Conservation (phyloP, 1,140 invertebrate species). For the Vollenhovia emeryi region DNA sequence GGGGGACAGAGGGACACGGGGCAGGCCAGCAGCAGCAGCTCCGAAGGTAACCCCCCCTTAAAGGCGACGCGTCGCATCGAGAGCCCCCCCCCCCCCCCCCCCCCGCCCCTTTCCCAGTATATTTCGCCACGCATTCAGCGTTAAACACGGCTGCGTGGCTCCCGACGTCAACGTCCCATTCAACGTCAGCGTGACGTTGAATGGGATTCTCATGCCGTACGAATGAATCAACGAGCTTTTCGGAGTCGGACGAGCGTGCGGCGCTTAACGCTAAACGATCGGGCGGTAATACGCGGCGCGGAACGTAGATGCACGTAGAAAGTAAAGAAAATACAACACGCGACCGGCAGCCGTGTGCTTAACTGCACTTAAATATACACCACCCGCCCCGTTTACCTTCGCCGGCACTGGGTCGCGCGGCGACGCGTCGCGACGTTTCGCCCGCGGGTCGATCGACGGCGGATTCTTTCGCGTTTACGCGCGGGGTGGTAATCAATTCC, state of each 20-base stretch:
- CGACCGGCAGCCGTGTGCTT: no score
- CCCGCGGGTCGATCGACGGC: constrained; percentile 56
- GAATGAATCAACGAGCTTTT: constrained; percentile 23
- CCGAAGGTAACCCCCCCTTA: no score
- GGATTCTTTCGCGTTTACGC: constrained; percentile 66
- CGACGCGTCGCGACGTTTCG: no score
- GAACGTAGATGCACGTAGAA: not conserved
- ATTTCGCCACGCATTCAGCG: not conserved
- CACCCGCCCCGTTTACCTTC: constrained; percentile 52
- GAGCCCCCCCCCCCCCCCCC: no score
- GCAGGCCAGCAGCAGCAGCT: no score
- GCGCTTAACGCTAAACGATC: constrained; percentile 7
- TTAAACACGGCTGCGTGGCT: not conserved
- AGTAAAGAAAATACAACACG: constrained; percentile 25
- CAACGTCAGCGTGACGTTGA: constrained; percentile 13
- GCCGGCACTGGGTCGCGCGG: constrained; percentile 62
- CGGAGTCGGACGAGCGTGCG: not conserved
- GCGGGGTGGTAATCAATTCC: constrained; percentile 65
- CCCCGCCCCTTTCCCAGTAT: no score
- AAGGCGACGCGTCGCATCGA: not conserved
- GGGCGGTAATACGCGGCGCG: not conserved
- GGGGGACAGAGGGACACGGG: no score
- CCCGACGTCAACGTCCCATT: not conserved
- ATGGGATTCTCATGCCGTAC: not conserved
- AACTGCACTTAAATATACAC: not conserved